These are phyloP conservation scores for Aleiodes alternator DNA, from an alignment of 2,888 invertebrate genomes.

Conservation along the genomic window DNA sequence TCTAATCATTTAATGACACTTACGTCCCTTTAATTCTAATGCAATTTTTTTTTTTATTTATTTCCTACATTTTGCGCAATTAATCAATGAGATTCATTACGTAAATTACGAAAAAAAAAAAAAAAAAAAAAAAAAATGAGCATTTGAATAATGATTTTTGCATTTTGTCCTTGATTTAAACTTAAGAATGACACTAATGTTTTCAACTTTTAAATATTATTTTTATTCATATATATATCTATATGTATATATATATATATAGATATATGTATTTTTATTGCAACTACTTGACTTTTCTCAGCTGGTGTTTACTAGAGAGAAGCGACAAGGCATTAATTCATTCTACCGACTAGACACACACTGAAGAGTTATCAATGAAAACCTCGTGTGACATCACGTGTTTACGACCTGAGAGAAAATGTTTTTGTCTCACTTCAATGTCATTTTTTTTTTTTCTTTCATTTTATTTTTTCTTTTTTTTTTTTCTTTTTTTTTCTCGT, in stretches of 20 bases:
- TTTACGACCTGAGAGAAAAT: conserved; percentile 57
- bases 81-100: too few relatives aligned
- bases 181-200: too few relatives aligned
- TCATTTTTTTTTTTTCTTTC: conserved; percentile 12
- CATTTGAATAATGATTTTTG: too few relatives aligned
- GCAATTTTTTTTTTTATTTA: too few relatives aligned
- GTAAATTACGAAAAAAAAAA: not conserved
- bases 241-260: not conserved
- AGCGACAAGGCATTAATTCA: conserved; percentile 31
- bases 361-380: conserved; percentile 62
- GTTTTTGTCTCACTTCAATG: conserved; percentile 42
- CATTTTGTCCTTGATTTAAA: too few relatives aligned
- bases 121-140: too few relatives aligned
- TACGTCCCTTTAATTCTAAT: too few relatives aligned
- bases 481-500: not conserved
- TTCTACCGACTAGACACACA: conserved; percentile 27
- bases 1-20: too few relatives aligned
- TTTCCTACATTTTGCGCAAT: too few relatives aligned
- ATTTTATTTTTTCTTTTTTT: conserved; percentile 15
- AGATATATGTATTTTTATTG: conserved; percentile 1
- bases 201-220: not conserved
- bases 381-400: conserved; percentile 61
- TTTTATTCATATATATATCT: not conserved
- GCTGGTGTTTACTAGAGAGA: conserved; percentile 26
- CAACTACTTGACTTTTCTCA: conserved; percentile 28